Base-by-base conservation (phyloP, 2,113 vertebrate species). In the Salvelinus alpinus region DNA sequence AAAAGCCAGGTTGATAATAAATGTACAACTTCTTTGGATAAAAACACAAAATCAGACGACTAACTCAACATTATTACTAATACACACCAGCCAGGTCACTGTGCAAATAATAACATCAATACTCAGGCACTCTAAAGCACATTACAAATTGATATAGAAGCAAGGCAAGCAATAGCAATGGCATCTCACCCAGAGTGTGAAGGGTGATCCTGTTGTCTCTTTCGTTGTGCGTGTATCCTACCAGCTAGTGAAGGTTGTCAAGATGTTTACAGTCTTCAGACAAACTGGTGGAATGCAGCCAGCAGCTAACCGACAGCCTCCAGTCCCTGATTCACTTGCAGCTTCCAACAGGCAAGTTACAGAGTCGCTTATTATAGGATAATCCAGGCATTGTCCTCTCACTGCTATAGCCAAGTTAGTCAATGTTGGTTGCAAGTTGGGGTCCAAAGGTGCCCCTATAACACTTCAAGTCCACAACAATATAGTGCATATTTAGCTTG, bases 101-200 rank as follows among this genome's bases (percentile, higher is more conserved):
- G n/a, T 22, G 20, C n/a, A 9, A n/a, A 22, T 62, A 16, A 22
- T 62, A 62, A 62, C 20, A 22, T 16, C 59, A 62, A 2, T 1
- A 22, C 59, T 22, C n/a, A 62, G 59, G 5, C n/a, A 22, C 59
- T 20, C 54, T 62, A 62, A 62, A 24, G 59, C 64, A 20, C 48
- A 77, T 54, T 34, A n/a, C 71, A 64, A 11, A 76, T 65, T 57
- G 38, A 16, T 64, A 27, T 34, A 29, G n/a, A 44, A 67, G 38
- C 22, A 34, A 60, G 64, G 20, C 80, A 80, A 54, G 18, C 6
- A 38, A 31, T 68, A 68, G n/a, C 59, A n/a, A 44, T 11, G 38
- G 38, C 18, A 68, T 86, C 92, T 92, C 86, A 94, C 92, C 92
- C 87, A 90, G 91, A 86, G 84, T 87, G 87, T 84, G 84, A 89